A percentile compares a stretch with the other conserved stretches of the same genome.
phyloP scores from a whole-genome alignment of 2,113 vertebrate species.

The Guaruba guarouba region DNA sequence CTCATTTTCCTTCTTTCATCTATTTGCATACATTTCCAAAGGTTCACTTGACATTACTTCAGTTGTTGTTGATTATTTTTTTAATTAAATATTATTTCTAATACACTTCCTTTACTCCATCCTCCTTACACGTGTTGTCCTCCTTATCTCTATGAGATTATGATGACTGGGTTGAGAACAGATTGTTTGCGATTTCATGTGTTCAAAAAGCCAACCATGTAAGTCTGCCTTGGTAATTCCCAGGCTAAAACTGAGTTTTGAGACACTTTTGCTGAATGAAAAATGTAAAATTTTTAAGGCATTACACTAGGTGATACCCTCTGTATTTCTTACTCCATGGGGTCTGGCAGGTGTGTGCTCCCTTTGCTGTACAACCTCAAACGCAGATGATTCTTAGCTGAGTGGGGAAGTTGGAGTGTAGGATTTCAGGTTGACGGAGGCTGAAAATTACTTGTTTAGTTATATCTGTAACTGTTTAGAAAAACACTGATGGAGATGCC shows the following conservation, averaged over 20 bases:
- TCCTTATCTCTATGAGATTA: conserved; percentile 38
- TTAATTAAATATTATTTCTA: conserved; percentile 36
- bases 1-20: conserved; percentile 50
- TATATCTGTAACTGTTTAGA: not conserved
- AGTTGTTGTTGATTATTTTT: not conserved
- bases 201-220: conserved; percentile 21
- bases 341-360: not conserved
- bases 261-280: not conserved
- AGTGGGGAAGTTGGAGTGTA: not conserved
- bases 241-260: not conserved
- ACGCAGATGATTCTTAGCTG: not conserved
- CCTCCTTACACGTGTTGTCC: not conserved
- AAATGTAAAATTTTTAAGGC: not conserved
- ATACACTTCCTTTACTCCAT: not conserved
- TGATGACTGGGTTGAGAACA: conserved; percentile 47
- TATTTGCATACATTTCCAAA: conserved; percentile 59
- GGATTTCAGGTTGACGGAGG: not conserved
- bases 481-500: not conserved
- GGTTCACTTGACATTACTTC: not conserved
- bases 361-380: not conserved
- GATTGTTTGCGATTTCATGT: conserved; percentile 34
- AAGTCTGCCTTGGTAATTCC: not conserved
- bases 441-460: not conserved
- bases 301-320: not conserved
- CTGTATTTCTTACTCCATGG: not conserved